These are phyloP conservation scores for Hylaeus anthracinus DNA, from an alignment of 1,140 invertebrate species.

Conservation along the genomic window DNA sequence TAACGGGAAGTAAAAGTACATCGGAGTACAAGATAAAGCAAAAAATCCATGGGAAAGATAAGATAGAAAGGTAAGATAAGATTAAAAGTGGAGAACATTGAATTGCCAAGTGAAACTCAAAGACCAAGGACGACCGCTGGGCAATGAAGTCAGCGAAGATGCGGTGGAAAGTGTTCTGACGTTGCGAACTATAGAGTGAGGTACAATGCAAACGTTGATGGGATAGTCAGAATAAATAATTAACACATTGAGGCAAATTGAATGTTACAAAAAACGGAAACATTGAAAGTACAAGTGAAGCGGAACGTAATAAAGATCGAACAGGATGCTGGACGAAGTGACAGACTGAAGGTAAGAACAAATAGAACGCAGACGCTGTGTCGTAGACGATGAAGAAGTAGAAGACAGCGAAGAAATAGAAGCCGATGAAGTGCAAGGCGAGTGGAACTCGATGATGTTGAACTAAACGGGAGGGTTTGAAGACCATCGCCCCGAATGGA, in stretches of 20 bases:
- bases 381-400: neutral
- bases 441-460: too few species aligned
- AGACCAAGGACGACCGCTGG: too few species aligned
- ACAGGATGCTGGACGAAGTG: slow-evolving; percentile 22
- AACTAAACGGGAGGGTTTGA: too few species aligned
- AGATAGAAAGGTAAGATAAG: neutral
- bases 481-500: too few species aligned
- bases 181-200: neutral
- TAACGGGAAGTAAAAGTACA: neutral
- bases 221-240: neutral
- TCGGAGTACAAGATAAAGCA: neutral
- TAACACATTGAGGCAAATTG: neutral
- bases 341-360: neutral
- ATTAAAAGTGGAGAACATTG: neutral
- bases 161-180: too few species aligned
- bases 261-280: neutral
- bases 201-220: neutral
- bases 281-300: neutral
- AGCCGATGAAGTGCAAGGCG: too few species aligned
- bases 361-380: neutral
- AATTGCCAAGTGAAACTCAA: neutral
- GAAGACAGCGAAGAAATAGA: neutral
- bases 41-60: neutral
- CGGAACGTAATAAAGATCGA: neutral
- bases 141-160: neutral